Evolutionary conservation across 92 coral and sea anemone species (phyloP).

Genomic region (Bergia sp.): DNA sequence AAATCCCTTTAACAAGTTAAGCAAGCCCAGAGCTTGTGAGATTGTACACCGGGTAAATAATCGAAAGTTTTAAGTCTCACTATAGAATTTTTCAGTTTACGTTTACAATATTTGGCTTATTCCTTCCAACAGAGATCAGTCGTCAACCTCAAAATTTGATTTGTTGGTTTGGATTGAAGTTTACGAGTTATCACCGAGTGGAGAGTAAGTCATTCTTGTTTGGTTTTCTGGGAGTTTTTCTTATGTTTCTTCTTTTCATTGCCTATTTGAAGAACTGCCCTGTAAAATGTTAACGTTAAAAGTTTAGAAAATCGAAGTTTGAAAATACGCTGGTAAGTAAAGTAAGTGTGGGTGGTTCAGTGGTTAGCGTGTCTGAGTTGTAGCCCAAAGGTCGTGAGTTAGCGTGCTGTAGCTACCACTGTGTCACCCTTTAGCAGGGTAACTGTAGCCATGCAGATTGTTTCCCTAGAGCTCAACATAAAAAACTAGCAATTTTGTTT

Average conservation of each 20-base stretch:
- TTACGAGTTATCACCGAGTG: conserved; percentile 87
- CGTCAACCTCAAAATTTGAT: conserved; percentile 71
- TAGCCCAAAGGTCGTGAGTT: too few species aligned
- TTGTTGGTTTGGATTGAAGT: conserved; percentile 92
- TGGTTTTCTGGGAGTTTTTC: not conserved
- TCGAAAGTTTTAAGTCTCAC: not conserved
- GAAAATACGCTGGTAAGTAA: too few species aligned
- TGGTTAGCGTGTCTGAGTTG: too few species aligned
- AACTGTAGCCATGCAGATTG: too few species aligned
- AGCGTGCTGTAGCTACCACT: too few species aligned
- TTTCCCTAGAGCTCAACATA: too few species aligned
- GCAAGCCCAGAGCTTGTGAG: not conserved
- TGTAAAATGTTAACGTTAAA: not conserved
- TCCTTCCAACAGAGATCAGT: conserved; percentile 56
- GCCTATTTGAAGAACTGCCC: not conserved
- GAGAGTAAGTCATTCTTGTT: conserved; percentile 82
- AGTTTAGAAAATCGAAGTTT: too few species aligned
- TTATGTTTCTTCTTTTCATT: not conserved
- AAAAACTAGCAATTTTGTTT: too few species aligned
- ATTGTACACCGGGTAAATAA: not conserved
- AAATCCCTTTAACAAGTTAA: not conserved
- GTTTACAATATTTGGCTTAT: too few species aligned
- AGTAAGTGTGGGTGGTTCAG: too few species aligned
- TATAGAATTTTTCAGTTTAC: too few species aligned
- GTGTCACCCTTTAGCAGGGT: too few species aligned